Base-by-base conservation (phyloP, 2,797 vertebrate genomes). In the Tokudaia tokunoshimensis region DNA sequence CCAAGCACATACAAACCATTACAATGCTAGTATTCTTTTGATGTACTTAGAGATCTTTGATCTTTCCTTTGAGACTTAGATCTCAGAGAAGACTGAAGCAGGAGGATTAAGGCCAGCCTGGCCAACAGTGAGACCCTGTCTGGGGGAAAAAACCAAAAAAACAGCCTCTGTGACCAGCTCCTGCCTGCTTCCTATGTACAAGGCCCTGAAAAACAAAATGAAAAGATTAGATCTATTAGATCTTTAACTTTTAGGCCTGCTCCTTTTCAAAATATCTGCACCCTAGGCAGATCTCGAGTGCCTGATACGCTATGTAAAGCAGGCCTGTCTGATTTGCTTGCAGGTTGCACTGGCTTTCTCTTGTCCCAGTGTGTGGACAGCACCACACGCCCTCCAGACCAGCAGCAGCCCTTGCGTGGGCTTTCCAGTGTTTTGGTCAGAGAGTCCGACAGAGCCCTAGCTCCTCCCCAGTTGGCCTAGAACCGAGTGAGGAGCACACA, bases 371-470 rank as follows among this genome's bases (percentile, higher is more conserved):
- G 99, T 99, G 99, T 99, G 99, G 99, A 99, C 98, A 98, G 98
- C 98, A 98, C 99, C 99, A 99, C 99, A 99, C 99, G 98, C 99
- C 98, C 99, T 99, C 98, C 99, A 98, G 98, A 99, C 99, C 99
- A 99, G 99, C 99, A 97, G 99, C 99, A 99, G 99, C 99, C 99
- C 99, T 99, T 99, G 99, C 99, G 98, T 99, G 99, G 99, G 98
- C 99, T 98, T 99, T 99, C 99, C 99, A 99, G 99, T 99, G 99
- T 98, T 99, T 99, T 98, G 99, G 99, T 99, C 99, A 99, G 99
- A 99, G 99, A 99, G 99, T 99, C 98, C 99, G 99, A 99, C 99
- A 99, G 98, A 99, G 99, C 99, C 99, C 98, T 98, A 99, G 98
- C 98, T 99, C 99, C 97, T 99, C 99, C 98, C 98, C 99, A 96